Evolutionary conservation across 2,888 invertebrate species (phyloP), one percentile per base, ranked within the genome.

Genomic region (Girardia tigrina): DNA sequence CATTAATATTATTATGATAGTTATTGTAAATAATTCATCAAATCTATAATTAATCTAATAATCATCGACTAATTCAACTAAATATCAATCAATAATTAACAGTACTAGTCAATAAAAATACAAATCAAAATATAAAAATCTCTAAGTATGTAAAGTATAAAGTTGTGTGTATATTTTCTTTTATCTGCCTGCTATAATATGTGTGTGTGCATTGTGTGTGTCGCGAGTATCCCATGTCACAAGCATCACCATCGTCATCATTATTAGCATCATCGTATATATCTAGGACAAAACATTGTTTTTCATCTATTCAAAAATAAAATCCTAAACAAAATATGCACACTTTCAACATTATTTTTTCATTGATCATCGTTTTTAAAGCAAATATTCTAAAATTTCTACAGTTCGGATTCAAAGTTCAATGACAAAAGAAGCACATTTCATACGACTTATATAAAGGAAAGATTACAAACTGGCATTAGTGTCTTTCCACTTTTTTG

Each of bases 401-500:
- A 56, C 56, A 56, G 56, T 56, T n/a, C n/a, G n/a, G n/a, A n/a
- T n/a, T n/a, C n/a, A 2, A 56, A 56, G 23, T n/a, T 56, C 23
- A 12, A 56, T n/a, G 56, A 56, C 56, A 23, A 23, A 56, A 56
- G 56, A n/a, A 56, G n/a, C 23, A n/a, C 56, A 56, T 56, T 23
- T 8, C 23, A n/a, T 20, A 12, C n/a, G 23, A n/a, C n/a, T 23
- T 6, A 56, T 56, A n/a, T 56, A n/a, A n/a, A 16, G 56, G 56
- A 56, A 56, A 56, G 56, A 56, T 56, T 56, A 56, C 56, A 56
- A 56, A 56, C 56, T 56, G 56, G 56, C 56, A 56, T 56, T 8
- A n/a, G n/a, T 56, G 36, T 56, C 56, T 56, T 56, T 56, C 56
- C 56, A 23, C 2, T 56, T 56, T 20, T n/a, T n/a, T n/a, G n/a